Base-by-base conservation (phyloP, 1,140 invertebrate genomes). In the Brachionus angularis region DNA sequence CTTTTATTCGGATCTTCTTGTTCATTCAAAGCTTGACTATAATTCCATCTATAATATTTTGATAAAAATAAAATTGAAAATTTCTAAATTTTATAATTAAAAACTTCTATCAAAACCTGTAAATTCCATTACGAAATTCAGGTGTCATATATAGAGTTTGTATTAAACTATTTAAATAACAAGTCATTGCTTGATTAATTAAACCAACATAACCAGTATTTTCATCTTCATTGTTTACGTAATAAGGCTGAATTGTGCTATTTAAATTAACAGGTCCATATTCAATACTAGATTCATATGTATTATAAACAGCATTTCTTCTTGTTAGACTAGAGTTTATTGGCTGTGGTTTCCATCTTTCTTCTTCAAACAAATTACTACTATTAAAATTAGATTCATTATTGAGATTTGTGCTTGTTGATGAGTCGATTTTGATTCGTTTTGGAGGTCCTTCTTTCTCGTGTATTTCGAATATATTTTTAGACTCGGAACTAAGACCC, bases 121-220 rank as follows among this genome's bases (percentile, higher is more conserved):
- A 93, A 5, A 94, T 79, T 1, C 89, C 89, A 82, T 95, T 95
- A 34, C 91, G 83, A 78, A 95, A 93, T 80, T 95, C 91, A n/a
- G 92, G 91, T 3, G 91, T 94, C 90, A 95, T 94, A 76, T 86
- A 94, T 1, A 99, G 83, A 0, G 96, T 97, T 84, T 99, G 96
- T 53, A 99, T 84, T 72, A 99, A 84, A 3, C 95, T 98, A 79
- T 99, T 99, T 96, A 99, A 98, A 79, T 99, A 99, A 83, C 96
- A 99, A 5, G 96, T 99, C 64, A 96, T 96, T 69, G 96, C 96
- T 85, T 99, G 96, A 83, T 99, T 99, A 81, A 97, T 98, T n/a
- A 99, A 84, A 52, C 96, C 92, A 74, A 99, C 96, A 85, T 89
- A 98, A 62, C 96, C 96, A 16, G 96, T 98, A 79, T 98, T 93